phyloP scores from a whole-genome alignment of 2,113 vertebrate species.

The Prunella fulvescens region DNA sequence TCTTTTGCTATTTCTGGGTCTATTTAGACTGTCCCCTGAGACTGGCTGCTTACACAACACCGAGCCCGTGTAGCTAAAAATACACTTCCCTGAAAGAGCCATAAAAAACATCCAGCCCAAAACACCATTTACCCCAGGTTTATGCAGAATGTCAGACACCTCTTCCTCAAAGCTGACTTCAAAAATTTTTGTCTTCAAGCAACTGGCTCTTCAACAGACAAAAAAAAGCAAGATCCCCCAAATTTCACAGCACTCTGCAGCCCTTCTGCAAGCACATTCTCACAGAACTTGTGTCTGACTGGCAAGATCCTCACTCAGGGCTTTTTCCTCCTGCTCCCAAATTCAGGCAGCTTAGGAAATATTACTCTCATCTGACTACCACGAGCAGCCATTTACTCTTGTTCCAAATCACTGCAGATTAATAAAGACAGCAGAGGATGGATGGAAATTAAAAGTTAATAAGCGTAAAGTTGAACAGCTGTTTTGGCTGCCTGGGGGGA shows the following conservation, averaged over 20 bases:
- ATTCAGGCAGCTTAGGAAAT: neutral
- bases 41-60: constrained; percentile 58
- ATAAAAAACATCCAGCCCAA: neutral
- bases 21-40: constrained; percentile 63
- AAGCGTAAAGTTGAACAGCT: constrained; percentile 19
- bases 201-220: neutral
- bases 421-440: constrained; percentile 36
- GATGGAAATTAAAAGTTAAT: constrained; percentile 43
- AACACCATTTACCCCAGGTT: constrained; percentile 9
- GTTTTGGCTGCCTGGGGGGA: neutral
- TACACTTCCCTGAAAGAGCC: constrained; percentile 52
- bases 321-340: neutral
- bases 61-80: constrained; percentile 63
- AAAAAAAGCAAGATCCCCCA: neutral
- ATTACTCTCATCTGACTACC: neutral
- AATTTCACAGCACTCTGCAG: neutral
- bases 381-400: neutral
- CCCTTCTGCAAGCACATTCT: neutral
- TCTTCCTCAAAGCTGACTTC: neutral
- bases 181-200: neutral
- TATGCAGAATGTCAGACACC: neutral
- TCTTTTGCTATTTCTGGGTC: constrained; percentile 45
- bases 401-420: constrained; percentile 26
- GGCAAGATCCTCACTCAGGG: neutral
- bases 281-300: neutral